Evolutionary conservation across 2,113 vertebrate genomes (phyloP), one percentile per base, ranked within the genome.

Genomic region (Geococcyx californianus): DNA sequence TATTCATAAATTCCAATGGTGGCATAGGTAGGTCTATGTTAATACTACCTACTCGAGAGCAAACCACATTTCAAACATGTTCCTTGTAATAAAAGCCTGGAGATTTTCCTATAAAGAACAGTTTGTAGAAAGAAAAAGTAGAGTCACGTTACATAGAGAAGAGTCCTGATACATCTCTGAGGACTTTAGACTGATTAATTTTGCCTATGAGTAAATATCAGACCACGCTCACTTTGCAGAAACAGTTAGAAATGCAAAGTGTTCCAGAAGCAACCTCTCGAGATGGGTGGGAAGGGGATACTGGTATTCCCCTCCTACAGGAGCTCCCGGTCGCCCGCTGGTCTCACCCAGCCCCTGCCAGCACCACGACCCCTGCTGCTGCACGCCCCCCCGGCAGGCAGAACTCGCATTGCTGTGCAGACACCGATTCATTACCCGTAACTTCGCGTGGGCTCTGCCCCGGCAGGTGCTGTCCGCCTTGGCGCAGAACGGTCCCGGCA

Each of bases 401-500:
- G 40, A 42, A 13, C 13, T 42, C 40, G 40, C 40, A 13, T 42
- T 13, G 13, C 40, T 10, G 10, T 42, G 40, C 40, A 42, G 40
- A 42, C 40, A 42, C 40, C 40, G 40, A 13, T 13, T 42, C 40
- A 13, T 42, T 42, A 10, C 40, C 78, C 31, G 24, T 38, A 29
- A 26, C 69, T 29, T 9, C 55, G 69, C 31, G 6, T 6, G 47
- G 47, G 47, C 40, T 42, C 40, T 42, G 44, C 44, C 47, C 56
- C 54, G 58, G 49, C 94, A 93, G 92, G 83, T 95, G 84, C 59
- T 24, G 52, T 25, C 52, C 16, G 18, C 52, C 47, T n/a, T 59
- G 58, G 21, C 25, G 11, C 44, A 24, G 23, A 16, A 55, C n/a
- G 31, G 60, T 51, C 20, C 56, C 42, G 62, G 3, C n/a, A n/a